phyloP scores from a whole-genome alignment of 2,113 vertebrate species.

The Tachysurus vachellii region DNA sequence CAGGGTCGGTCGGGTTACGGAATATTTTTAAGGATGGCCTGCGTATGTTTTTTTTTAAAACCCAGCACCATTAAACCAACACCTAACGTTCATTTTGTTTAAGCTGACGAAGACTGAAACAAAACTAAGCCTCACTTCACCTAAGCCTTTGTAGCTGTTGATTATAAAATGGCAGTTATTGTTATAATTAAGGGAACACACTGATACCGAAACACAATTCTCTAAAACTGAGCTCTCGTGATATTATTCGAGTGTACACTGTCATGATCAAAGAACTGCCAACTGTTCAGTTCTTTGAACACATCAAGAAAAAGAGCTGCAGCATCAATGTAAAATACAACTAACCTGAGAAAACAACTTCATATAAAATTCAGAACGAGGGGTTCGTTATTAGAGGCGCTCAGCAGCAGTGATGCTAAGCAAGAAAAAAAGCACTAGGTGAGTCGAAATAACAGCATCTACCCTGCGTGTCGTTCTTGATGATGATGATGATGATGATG shows the following conservation, averaged over 20 bases:
- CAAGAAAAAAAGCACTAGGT: neutral
- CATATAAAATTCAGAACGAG: neutral
- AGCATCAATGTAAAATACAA: neutral
- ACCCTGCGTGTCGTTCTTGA: neutral
- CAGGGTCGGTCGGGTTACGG: too few relatives aligned
- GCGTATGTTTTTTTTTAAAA: neutral
- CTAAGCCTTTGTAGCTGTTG: slow-evolving; percentile 56
- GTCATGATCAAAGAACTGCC: neutral
- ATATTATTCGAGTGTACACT: neutral
- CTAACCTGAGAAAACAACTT: neutral
- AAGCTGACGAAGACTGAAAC: slow-evolving; percentile 28
- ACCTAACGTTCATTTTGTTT: slow-evolving; percentile 25
- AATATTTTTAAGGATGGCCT: too few relatives aligned
- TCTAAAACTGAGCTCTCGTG: neutral
- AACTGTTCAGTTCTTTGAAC: neutral
- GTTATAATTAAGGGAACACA: neutral
- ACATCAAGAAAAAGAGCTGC: neutral
- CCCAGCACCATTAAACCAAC: neutral
- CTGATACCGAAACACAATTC: neutral
- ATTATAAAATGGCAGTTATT: neutral
- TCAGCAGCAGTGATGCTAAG: neutral
- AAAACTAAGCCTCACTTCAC: slow-evolving; percentile 54
- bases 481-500: neutral
- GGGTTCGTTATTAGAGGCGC: neutral
- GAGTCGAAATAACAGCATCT: neutral